phyloP scores from a whole-genome alignment of 2,888 invertebrate species.

The Athrips mouffetella region DNA sequence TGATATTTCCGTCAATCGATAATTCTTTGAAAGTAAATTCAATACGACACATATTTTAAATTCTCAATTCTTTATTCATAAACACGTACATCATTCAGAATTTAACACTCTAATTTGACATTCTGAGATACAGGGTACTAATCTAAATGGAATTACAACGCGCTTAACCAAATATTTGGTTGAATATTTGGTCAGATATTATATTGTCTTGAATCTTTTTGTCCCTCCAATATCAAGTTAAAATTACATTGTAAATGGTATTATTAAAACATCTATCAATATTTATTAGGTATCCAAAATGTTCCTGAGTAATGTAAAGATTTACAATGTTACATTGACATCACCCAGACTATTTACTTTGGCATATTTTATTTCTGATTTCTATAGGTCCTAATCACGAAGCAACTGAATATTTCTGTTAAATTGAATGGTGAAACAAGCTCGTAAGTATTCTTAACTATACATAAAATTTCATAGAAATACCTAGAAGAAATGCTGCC shows the following conservation, averaged over 20 bases:
- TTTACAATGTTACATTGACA: constrained; percentile 30
- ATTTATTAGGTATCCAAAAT: neutral
- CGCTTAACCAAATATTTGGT: constrained; percentile 66
- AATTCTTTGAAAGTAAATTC: no score
- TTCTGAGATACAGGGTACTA: constrained; percentile 53
- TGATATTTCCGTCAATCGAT: no score
- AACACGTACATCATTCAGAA: constrained; percentile 55
- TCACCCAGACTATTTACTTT: constrained; percentile 52
- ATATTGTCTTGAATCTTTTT: constrained; percentile 65
- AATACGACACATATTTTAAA: no score
- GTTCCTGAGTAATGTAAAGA: neutral
- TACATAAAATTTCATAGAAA: constrained; percentile 15
- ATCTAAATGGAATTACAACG: constrained; percentile 49
- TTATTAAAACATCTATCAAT: constrained; percentile 12
- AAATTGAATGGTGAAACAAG: neutral
- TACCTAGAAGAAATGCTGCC: constrained; percentile 18
- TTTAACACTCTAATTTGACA: constrained; percentile 62
- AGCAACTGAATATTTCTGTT: constrained; percentile 30
- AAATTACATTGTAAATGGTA: constrained; percentile 36
- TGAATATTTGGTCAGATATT: constrained; percentile 71
- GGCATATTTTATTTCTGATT: constrained; percentile 37
- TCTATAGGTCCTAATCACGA: constrained; percentile 33
- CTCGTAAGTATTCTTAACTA: constrained; percentile 3
- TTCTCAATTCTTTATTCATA: constrained; percentile 68
- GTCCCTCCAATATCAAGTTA: constrained; percentile 41